phyloP scores from a whole-genome alignment of 2,113 vertebrate species.

The Mirza zaza region DNA sequence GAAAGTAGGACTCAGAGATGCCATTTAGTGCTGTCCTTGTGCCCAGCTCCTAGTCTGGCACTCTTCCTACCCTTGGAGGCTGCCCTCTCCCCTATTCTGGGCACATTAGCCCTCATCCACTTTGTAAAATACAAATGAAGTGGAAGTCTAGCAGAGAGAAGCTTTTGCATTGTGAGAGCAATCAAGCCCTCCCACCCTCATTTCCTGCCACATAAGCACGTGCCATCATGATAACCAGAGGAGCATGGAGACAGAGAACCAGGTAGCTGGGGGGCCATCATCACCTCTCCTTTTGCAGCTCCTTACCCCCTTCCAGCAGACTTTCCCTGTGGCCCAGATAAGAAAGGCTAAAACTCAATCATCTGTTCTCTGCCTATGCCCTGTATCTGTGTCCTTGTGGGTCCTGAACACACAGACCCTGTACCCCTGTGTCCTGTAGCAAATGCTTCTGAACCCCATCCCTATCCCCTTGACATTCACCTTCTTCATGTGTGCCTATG shows the following conservation, averaged over 20 bases:
- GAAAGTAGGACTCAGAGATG: not conserved
- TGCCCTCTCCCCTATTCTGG: not conserved
- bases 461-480: not conserved
- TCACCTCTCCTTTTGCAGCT: not conserved
- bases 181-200: not conserved
- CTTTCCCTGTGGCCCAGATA: not conserved
- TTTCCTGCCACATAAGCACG: not conserved
- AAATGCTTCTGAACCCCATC: not conserved
- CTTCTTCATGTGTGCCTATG: not conserved
- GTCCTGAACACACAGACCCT: not conserved
- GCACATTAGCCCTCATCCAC: not conserved
- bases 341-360: not conserved
- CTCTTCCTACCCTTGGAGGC: not conserved
- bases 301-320: not conserved
- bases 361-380: not conserved
- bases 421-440: not conserved
- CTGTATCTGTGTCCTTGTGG: not conserved
- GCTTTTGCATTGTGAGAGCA: not conserved
- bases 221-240: too few species aligned
- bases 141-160: not conserved
- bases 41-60: not conserved
- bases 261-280: not conserved
- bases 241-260: not conserved
- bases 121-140: constrained; percentile 3
- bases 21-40: not conserved